Conservation (phyloP, 2,113 vertebrate genomes). For the Pipa parva region DNA sequence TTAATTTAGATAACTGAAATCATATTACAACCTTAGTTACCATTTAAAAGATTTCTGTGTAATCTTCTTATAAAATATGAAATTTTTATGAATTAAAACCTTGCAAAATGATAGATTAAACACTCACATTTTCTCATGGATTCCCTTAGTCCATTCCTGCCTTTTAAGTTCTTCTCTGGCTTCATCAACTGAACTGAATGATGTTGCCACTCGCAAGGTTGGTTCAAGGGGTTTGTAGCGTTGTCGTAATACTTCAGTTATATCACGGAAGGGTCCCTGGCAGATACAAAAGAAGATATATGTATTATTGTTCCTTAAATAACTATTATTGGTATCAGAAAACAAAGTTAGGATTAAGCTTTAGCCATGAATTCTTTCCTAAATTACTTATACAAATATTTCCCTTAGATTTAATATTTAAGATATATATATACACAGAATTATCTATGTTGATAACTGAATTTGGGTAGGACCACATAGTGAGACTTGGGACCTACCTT, state of each 20-base stretch:
- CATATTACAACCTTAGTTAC: constrained; percentile 46
- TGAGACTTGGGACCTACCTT: too few species aligned
- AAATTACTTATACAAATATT: constrained; percentile 47
- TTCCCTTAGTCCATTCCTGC: constrained; percentile 49
- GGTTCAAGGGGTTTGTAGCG: constrained; percentile 73
- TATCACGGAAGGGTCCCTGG: constrained; percentile 74
- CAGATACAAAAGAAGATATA: constrained; percentile 44
- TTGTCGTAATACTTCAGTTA: constrained; percentile 69
- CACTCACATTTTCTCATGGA: constrained; percentile 66
- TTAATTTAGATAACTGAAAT: too few species aligned
- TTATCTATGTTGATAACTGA: too few species aligned
- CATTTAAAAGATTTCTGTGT: constrained; percentile 53
- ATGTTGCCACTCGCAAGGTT: constrained; percentile 65
- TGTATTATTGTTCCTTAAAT: constrained; percentile 38
- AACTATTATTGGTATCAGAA: constrained; percentile 38
- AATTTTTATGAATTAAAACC: background rate
- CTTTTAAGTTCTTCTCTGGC: constrained; percentile 58
- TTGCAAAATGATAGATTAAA: background rate
- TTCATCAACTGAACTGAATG: constrained; percentile 60
- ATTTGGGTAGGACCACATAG: too few species aligned
- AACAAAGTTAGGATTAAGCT: constrained; percentile 29
- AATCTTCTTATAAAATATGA: background rate
- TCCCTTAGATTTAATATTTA: too few species aligned
- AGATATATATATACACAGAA: too few species aligned
- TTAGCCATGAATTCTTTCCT: constrained; percentile 29